phyloP scores from a whole-genome alignment of 2,797 vertebrate genomes.

The Cryptoblepharus egeriae region DNA sequence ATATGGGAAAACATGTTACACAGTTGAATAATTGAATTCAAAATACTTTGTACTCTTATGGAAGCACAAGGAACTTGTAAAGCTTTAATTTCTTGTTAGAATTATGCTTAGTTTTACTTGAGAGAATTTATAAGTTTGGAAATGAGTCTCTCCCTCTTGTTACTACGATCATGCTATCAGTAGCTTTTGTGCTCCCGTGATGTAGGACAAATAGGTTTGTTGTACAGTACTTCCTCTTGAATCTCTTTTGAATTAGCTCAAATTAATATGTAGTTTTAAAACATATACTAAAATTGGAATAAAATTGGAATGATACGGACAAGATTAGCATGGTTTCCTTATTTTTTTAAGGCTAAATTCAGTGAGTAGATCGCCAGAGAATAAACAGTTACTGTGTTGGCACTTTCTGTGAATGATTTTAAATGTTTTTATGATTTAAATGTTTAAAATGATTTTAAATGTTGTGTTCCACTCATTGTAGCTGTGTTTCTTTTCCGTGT shows the following conservation, averaged over 20 bases:
- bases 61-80: background rate
- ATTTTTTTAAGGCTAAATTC: background rate
- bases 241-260: background rate
- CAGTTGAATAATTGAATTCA: slow-evolving; percentile 6
- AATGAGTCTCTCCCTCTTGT: no score
- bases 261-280: background rate
- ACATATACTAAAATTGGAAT: no score
- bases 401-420: background rate
- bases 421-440: no score
- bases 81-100: background rate
- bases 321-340: no score
- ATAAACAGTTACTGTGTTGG: background rate
- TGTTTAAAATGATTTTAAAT: no score
- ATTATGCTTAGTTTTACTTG: background rate
- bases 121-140: background rate
- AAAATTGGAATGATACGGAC: no score
- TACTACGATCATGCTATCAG: no score
- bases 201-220: background rate
- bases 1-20: background rate
- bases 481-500: background rate
- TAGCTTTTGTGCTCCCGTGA: no score
- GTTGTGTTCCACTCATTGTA: background rate
- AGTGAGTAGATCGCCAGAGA: background rate
- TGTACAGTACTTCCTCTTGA: background rate
- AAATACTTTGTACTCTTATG: background rate